These are phyloP conservation scores for Smittia aterrima DNA, from an alignment of 2,888 invertebrate species.

Conservation along the genomic window DNA sequence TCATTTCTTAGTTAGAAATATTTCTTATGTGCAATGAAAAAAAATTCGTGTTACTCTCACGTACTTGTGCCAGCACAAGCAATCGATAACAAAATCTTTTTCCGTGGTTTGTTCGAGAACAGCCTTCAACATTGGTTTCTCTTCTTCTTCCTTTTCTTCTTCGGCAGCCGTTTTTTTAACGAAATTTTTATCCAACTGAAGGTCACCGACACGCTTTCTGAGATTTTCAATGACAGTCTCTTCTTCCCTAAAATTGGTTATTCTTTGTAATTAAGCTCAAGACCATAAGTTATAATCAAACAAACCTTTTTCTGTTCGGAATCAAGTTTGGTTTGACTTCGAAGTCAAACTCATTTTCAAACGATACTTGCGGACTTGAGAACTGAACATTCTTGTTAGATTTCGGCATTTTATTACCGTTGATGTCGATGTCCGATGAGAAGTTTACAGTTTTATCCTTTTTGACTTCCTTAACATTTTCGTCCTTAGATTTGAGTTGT, in stretches of 20 bases:
- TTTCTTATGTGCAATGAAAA: too few relatives aligned
- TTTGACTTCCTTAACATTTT: background rate
- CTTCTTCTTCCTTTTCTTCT: slow-evolving; percentile 16
- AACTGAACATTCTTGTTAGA: slow-evolving; percentile 32
- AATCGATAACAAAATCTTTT: slow-evolving; percentile 78
- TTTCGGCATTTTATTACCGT: slow-evolving; percentile 35
- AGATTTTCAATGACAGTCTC: slow-evolving; percentile 68
- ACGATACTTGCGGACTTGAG: slow-evolving; percentile 21
- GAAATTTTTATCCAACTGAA: slow-evolving; percentile 33
- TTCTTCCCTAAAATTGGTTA: slow-evolving; percentile 59
- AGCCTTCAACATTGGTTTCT: slow-evolving; percentile 16
- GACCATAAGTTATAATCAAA: background rate
- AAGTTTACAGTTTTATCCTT: slow-evolving; percentile 34
- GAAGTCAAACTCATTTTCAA: slow-evolving; percentile 31
- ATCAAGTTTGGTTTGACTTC: slow-evolving; percentile 35
- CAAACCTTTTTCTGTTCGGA: slow-evolving; percentile 31
- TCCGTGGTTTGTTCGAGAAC: slow-evolving; percentile 57
- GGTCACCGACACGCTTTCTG: slow-evolving; percentile 60
- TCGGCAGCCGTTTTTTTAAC: background rate
- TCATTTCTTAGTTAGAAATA: too few relatives aligned
- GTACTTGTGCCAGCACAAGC: slow-evolving; percentile 82
- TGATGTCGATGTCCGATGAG: slow-evolving; percentile 34
- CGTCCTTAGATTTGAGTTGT: background rate
- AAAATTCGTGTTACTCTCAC: too few relatives aligned
- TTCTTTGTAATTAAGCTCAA: background rate